Base-by-base conservation (phyloP, 2,888 invertebrate species). In the Thymelicus acteon region DNA sequence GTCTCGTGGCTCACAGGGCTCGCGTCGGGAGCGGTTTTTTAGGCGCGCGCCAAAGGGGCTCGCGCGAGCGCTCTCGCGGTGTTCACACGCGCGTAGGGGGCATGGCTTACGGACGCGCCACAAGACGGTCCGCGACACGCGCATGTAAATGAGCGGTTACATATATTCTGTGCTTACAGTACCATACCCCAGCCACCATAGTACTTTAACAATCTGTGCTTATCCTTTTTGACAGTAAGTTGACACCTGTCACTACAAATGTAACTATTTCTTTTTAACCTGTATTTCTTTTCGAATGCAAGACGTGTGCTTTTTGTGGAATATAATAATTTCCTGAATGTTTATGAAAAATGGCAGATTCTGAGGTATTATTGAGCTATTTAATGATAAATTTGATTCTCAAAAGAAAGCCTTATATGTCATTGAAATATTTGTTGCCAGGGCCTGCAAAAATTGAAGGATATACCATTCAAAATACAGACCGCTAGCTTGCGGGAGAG, bases 401-500 rank as follows among this genome's bases (percentile, higher is more conserved):
- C 31, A 37, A 37, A 58, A 49, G 49, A n/a, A 13, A 57, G 44
- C 37, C 52, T 10, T 54, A 72, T 75, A 74, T 68, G 73, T 73
- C 67, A 79, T 71, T 61, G 24, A 73, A 74, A 40, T 72, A 73
- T 83, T 72, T 81, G 65, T 83, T 77, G 67, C 72, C 91, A 97
- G 96, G 91, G 96, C 78, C 89, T 95, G 77, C 96, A 94, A 89
- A 95, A 95, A 82, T 91, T 97, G 78, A 96, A 96, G 88, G 96
- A 97, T 93, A 93, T 97, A 82, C 96, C 96, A 72, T 95, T 95
- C 85, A 95, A 95, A 89, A 95, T 97, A 81, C 96, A 97, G 87
- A 96, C 96, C 81, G 95, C 96, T 76, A 96, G 96, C 90, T 92
- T 95, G 84, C 96, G 95, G 83, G 96, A 95, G 82, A 94, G 97